Percentiles rank a stretch among this genome's conserved stretches.
These are phyloP conservation scores for Dioctria rufipes DNA, from an alignment of 2,888 invertebrate genomes.

Conservation along the genomic window DNA sequence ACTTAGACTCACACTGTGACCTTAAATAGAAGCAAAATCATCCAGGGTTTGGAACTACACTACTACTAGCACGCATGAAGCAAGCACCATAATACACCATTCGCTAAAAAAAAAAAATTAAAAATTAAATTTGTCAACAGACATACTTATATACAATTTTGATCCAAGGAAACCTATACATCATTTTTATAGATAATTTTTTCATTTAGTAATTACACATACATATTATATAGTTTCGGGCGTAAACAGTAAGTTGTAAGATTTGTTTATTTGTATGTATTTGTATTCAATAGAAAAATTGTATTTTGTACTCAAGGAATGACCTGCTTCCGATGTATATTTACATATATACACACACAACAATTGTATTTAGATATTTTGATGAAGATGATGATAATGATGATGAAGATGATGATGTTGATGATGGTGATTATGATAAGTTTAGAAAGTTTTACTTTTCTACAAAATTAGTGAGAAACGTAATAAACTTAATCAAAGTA, in stretches of 20 bases:
- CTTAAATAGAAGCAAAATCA: slow-evolving; percentile 56
- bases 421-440: neutral
- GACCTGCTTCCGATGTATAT: slow-evolving; percentile 47
- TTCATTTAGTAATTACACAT: neutral
- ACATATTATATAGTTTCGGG: too few relatives aligned
- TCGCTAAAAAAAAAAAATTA: neutral
- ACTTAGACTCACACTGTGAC: slow-evolving; percentile 62
- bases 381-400: neutral
- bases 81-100: slow-evolving; percentile 18
- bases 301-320: slow-evolving; percentile 45
- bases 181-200: slow-evolving; percentile 22
- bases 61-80: slow-evolving; percentile 29
- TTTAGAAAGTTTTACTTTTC: slow-evolving; percentile 50
- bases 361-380: slow-evolving; percentile 37
- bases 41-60: slow-evolving; percentile 30
- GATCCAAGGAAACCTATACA: slow-evolving; percentile 30
- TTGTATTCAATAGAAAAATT: slow-evolving; percentile 29
- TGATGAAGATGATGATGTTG: too few relatives aligned
- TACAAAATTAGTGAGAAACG: slow-evolving; percentile 36
- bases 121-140: neutral
- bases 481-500: slow-evolving; percentile 40
- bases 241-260: slow-evolving; percentile 1
- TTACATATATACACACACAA: slow-evolving; percentile 23
- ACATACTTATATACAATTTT: neutral
- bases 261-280: neutral